These are phyloP conservation scores for Drosophila pseudoobscura DNA, from an alignment of 1,140 invertebrate genomes.

Conservation along the genomic window DNA sequence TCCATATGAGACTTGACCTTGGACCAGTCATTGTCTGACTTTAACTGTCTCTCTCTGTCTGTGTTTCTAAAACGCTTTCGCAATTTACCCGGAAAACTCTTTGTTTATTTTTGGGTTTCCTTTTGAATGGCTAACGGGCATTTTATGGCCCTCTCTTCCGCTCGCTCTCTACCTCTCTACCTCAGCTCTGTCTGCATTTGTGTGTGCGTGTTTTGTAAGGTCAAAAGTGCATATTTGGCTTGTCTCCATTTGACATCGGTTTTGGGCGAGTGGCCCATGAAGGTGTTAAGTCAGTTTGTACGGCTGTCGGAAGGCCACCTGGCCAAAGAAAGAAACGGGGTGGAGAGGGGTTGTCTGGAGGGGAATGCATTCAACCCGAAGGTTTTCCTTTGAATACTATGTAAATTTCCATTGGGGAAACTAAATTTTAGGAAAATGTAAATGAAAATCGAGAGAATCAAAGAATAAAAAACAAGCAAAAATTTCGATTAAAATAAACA, in stretches of 20 bases:
- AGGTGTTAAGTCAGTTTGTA: slow-evolving; percentile 56
- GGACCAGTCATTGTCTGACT: slow-evolving; percentile 42
- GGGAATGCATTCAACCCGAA: background rate
- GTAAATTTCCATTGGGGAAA: background rate
- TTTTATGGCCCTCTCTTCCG: slow-evolving; percentile 31
- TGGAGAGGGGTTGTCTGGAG: background rate
- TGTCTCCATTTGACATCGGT: slow-evolving; percentile 11
- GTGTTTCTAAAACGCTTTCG: slow-evolving; percentile 22
- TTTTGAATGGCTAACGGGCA: slow-evolving; percentile 23
- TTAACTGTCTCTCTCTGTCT: slow-evolving; percentile 23
- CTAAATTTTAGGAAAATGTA: too few species aligned
- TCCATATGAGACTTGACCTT: slow-evolving; percentile 48
- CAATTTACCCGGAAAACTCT: slow-evolving; percentile 43
- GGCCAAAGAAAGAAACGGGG: slow-evolving; percentile 11
- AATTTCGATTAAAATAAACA: too few species aligned
- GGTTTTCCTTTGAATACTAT: background rate
- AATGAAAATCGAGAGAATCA: too few species aligned
- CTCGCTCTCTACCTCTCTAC: too few species aligned
- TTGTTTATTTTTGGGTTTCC: slow-evolving; percentile 47
- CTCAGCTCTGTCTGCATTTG: background rate
- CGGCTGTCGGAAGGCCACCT: slow-evolving; percentile 39
- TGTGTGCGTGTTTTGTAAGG: slow-evolving; percentile 4
- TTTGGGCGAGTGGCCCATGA: slow-evolving; percentile 1
- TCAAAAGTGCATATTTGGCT: slow-evolving; percentile 43
- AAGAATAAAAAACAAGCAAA: too few species aligned